phyloP scores from a whole-genome alignment of 2,113 vertebrate species.

The Ahaetulla prasina region DNA sequence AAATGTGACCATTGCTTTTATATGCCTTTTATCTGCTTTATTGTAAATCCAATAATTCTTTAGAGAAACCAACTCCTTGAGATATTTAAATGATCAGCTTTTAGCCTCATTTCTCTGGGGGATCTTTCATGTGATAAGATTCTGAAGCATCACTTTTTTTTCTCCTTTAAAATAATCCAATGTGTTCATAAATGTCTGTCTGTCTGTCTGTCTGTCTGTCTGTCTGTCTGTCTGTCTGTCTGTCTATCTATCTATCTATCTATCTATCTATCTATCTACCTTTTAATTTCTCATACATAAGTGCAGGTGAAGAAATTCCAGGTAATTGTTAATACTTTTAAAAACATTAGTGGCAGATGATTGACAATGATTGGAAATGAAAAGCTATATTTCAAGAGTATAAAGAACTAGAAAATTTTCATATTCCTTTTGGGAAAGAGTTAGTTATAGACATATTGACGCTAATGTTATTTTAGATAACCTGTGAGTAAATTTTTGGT shows the following conservation, averaged over 20 bases:
- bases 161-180: neutral
- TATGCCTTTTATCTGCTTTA: neutral
- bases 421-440: neutral
- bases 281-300: neutral
- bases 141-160: neutral
- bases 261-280: too few species aligned
- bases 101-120: neutral
- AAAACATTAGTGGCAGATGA: neutral
- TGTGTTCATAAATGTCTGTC: neutral
- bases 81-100: neutral
- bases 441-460: neutral
- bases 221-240: too few species aligned
- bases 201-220: too few species aligned
- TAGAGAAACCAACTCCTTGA: neutral
- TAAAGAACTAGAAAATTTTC: neutral
- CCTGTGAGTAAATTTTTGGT: rapidly evolving
- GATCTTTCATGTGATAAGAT: neutral
- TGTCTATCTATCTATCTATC: too few species aligned
- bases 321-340: neutral
- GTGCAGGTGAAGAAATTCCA: neutral
- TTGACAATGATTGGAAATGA: neutral
- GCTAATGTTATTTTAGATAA: neutral
- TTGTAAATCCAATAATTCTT: neutral
- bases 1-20: neutral
- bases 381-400: neutral